A percentile compares a stretch with the other conserved stretches of the same genome.
phyloP scores from a whole-genome alignment of 1,140 invertebrate genomes.

The Zaprionus africanus region DNA sequence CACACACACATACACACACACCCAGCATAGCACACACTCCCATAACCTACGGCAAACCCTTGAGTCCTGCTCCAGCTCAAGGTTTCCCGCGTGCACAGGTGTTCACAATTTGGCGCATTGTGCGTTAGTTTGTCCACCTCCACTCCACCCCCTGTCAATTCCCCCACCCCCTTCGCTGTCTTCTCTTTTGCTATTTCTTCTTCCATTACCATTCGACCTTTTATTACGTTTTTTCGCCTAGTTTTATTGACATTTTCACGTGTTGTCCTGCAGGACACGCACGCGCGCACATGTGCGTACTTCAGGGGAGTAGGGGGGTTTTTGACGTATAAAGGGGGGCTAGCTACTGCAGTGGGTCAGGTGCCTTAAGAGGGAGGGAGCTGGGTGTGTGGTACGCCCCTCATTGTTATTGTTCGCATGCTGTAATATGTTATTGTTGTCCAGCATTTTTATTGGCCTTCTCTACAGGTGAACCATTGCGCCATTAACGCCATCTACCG shows the following conservation, averaged over 20 bases:
- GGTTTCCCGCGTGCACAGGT: constrained; percentile 21
- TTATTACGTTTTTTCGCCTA: constrained; percentile 42
- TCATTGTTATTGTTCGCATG: constrained; percentile 62
- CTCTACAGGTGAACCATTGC: constrained; percentile 55
- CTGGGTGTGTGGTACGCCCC: not conserved
- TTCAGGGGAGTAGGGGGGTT: not conserved
- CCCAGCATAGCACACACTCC: not conserved
- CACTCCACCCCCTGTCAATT: not conserved
- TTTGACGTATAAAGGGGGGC: no score
- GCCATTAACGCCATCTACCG: constrained; percentile 52
- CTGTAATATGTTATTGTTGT: constrained; percentile 72
- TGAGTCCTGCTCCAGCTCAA: constrained; percentile 1
- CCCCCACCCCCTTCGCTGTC: not conserved
- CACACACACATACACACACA: constrained; percentile 1
- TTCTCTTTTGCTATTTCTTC: not conserved
- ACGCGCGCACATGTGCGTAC: constrained; percentile 31
- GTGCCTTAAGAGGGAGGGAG: not conserved
- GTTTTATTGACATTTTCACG: constrained; percentile 72
- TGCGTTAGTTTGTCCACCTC: not conserved
- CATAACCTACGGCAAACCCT: not conserved
- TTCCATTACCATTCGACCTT: constrained; percentile 47
- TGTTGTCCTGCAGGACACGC: constrained; percentile 53
- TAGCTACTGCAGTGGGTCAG: not conserved
- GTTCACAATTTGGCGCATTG: constrained; percentile 19
- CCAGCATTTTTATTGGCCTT: constrained; percentile 66